A percentile compares a stretch with the other conserved stretches of the same genome.
These are phyloP conservation scores for Ia io DNA, from an alignment of 2,113 vertebrate genomes.

Conservation along the genomic window DNA sequence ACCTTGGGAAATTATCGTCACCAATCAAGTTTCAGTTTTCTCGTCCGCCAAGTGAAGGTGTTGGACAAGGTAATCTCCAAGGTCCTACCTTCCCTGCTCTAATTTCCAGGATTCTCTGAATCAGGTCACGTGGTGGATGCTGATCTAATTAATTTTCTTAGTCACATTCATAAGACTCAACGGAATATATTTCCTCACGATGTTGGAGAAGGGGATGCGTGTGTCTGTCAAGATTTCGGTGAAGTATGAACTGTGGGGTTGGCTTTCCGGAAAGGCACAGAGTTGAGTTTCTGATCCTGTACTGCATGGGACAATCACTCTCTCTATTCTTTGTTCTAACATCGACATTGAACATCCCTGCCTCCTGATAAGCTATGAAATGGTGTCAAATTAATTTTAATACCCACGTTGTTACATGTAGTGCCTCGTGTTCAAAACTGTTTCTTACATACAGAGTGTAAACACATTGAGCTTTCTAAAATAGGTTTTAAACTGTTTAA, in stretches of 20 bases:
- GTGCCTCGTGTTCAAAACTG: background rate
- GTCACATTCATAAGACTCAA: constrained; percentile 55
- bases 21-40: constrained; percentile 66
- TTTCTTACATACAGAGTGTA: background rate
- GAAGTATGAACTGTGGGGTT: constrained; percentile 15
- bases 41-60: constrained; percentile 62
- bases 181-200: constrained; percentile 50
- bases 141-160: constrained; percentile 73
- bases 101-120: constrained; percentile 69
- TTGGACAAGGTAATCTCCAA: constrained; percentile 71
- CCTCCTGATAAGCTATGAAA: background rate
- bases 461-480: background rate
- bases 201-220: background rate
- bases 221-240: background rate
- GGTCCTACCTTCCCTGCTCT: constrained; percentile 44
- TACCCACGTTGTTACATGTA: background rate
- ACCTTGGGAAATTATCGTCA: constrained; percentile 72
- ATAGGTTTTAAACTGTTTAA: background rate
- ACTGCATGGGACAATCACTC: background rate
- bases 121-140: constrained; percentile 47
- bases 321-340: background rate
- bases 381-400: background rate
- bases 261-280: background rate
- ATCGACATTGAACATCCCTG: background rate
- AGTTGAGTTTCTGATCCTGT: background rate